Base-by-base conservation (phyloP, 2,797 vertebrate species). In the Esox masquinongy region DNA sequence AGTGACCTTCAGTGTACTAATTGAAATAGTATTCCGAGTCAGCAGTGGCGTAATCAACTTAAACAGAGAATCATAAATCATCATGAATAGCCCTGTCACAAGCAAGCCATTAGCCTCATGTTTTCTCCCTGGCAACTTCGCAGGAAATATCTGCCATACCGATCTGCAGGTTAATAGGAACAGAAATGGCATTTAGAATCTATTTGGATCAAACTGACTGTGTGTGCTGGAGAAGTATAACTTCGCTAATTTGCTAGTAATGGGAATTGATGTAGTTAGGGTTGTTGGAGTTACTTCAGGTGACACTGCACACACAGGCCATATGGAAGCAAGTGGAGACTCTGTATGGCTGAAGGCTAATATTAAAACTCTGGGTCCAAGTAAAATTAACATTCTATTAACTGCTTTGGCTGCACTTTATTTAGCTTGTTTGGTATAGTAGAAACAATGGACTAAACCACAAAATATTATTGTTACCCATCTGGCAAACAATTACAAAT, bases 21-120 rank as follows among this genome's bases (percentile, higher is more conserved):
- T 99, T 99, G 98, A 99, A 99, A 99, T 99, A 99, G 97, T 99
- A 98, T 97, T 98, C 97, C 95, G 97, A 99, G 97, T 99, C 97
- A 99, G 98, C 98, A 99, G 95, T 95, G 95, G 96, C 97, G 96
- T 99, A 99, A 99, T 99, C 98, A 99, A 99, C 97, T 99, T 99
- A 99, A 99, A 99, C 98, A 98, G 93, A 95, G 97, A 98, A 97
- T 99, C 97, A 99, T 99, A 99, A 99, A 99, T 99, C 98, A 99
- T 99, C 96, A 97, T 99, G 97, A 99, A 97, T 96, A 97, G 97
- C 94, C 96, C 97, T 99, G 98, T 99, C 98, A 99, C 97, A 97
- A 96, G 94, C 94, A 93, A 96, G 91, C 96, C 95, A 96, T 98
- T 97, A 98, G 97, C 96, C 95, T 94, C 94, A 94, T 95, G 96